These are phyloP conservation scores for Chelonia mydas DNA, from an alignment of 2,797 vertebrate genomes.

Conservation along the genomic window DNA sequence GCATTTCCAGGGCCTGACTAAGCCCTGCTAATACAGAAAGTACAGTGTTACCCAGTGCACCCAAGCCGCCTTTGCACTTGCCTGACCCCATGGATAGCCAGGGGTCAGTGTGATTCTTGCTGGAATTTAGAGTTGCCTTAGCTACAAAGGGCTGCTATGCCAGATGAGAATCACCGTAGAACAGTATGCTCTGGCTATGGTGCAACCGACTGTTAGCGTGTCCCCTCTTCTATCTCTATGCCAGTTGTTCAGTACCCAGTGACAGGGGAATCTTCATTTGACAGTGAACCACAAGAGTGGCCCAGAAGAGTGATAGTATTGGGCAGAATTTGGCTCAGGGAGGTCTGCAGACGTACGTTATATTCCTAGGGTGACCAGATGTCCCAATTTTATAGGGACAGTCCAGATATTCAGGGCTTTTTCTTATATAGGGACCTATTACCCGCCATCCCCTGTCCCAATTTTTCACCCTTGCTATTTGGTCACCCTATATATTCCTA, in stretches of 20 bases:
- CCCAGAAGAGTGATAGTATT: background rate
- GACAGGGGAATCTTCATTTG: background rate
- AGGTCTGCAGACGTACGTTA: background rate
- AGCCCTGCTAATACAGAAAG: background rate
- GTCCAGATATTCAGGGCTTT: too few relatives aligned
- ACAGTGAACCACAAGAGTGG: background rate
- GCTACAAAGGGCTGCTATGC: background rate
- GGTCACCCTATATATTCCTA: background rate
- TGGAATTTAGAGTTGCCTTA: accelerated
- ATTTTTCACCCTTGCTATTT: too few relatives aligned
- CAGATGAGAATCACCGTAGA: background rate
- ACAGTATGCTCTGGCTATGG: background rate
- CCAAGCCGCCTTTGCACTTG: background rate
- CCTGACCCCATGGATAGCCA: background rate
- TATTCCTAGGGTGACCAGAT: background rate
- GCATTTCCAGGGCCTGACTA: background rate
- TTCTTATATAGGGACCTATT: too few relatives aligned
- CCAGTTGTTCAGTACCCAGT: background rate
- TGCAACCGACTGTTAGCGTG: too few relatives aligned
- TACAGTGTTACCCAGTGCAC: background rate
- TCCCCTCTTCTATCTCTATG: background rate
- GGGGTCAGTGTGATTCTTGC: background rate
- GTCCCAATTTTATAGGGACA: too few relatives aligned
- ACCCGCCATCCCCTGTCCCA: too few relatives aligned
- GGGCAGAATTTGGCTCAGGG: background rate